Base-by-base conservation (phyloP, 2,888 invertebrate genomes). In the Helleia helle region DNA sequence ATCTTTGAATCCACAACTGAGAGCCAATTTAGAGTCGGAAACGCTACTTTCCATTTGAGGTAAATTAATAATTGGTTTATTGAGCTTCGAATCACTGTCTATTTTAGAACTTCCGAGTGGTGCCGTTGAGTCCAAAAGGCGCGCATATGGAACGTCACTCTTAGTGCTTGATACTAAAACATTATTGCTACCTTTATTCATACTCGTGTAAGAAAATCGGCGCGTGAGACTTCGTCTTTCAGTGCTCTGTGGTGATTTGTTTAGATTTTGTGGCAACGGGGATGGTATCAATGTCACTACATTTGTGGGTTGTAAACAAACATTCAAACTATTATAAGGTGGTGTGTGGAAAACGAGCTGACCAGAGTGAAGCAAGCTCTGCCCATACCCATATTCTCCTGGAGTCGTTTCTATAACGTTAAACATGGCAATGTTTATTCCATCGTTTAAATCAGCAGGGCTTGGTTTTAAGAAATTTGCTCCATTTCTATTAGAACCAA, bases 401-500 rank as follows among this genome's bases (percentile, higher is more conserved):
- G 91, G 90, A 13, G 88, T 86, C 36, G 92, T 91, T 58, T 94
- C 91, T 46, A 74, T 71, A 22, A 85, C 87, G 86, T 90, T 88
- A 58, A 92, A 93, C 50, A 91, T 89, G 2, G 95, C 94, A 42
- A 95, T 89, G 58, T 95, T 95, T 25, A 92, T 88, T 2, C 94
- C 94, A 55, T 95, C 95, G 42, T 89, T 89, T 27, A 93, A 77
- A 74, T 95, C 95, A 43, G 91, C 90, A 15, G 90, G 86, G 48
- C 89, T 92, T 0, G 96, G 95, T 60, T 94, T 93, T 52, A 98
- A 94, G 74, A 97, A 97, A 51, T 90, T 90, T 7, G 89, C 81
- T 0, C 97, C 98, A 67, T 97, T 96, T 59, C 90, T 89, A 71
- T 97, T 97, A 40, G 89, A 91, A 1, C 97, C 99, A 65, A 99